A percentile compares a stretch with the other conserved stretches of the same genome.
Conservation (phyloP, 2,113 vertebrate genomes). For the Petaurus breviceps region DNA sequence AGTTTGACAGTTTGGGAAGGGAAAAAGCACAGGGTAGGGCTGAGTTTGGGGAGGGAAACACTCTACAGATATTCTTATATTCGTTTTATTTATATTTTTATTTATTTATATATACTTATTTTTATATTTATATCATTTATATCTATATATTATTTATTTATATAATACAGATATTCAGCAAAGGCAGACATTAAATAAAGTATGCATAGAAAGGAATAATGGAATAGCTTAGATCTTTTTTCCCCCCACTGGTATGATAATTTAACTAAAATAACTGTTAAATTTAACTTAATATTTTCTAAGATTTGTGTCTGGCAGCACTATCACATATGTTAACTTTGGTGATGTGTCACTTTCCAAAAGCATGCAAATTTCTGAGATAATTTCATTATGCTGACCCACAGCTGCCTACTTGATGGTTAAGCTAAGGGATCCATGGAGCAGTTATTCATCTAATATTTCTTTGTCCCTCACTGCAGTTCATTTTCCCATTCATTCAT, state of each 20-base stretch:
- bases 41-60: background rate
- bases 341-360: background rate
- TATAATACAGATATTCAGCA: too few species aligned
- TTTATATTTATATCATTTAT: too few species aligned
- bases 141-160: too few species aligned
- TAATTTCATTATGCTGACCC: background rate
- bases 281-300: background rate
- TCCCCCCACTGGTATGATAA: background rate
- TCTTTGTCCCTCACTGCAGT: background rate
- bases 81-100: too few species aligned
- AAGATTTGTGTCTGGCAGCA: background rate
- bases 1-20: conserved; percentile 60
- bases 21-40: conserved; percentile 28
- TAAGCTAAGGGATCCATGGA: background rate
- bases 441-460: background rate
- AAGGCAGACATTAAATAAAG: conserved; percentile 21
- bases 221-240: background rate
- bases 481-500: background rate
- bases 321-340: background rate
- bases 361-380: background rate
- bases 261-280: background rate
- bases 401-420: background rate
- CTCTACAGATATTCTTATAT: conserved; percentile 47
- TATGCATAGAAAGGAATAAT: background rate
- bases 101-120: too few species aligned